A percentile compares a stretch with the other conserved stretches of the same genome.
Evolutionary conservation across 2,113 vertebrate genomes (phyloP).

Genomic region (Sialia sialis): DNA sequence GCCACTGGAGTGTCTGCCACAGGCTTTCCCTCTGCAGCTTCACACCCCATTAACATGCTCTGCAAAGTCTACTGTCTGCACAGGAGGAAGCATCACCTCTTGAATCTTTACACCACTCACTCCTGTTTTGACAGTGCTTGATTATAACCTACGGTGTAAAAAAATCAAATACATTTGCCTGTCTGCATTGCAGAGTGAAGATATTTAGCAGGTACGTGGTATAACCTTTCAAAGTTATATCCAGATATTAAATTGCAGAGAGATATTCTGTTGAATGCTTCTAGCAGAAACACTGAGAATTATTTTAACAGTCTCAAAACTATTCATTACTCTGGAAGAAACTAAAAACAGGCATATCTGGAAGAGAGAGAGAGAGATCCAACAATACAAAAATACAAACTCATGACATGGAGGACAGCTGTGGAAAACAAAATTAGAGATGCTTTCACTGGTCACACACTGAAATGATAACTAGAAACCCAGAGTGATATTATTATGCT

Average conservation of each 20-base stretch:
- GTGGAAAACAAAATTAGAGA: slow-evolving; percentile 13
- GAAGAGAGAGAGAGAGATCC: background rate
- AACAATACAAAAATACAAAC: slow-evolving; percentile 1
- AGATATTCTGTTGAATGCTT: background rate
- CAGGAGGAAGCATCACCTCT: background rate
- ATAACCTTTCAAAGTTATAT: background rate
- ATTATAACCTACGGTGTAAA: background rate
- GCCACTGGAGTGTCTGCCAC: background rate
- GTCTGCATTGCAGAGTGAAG: background rate
- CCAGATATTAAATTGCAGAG: background rate
- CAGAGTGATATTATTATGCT: background rate
- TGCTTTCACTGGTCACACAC: slow-evolving; percentile 32
- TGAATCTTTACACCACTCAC: background rate
- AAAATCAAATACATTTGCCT: background rate
- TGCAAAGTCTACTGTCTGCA: background rate
- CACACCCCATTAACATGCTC: background rate
- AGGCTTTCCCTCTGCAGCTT: background rate
- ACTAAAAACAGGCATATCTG: background rate
- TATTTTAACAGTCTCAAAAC: slow-evolving; percentile 28
- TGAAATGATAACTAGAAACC: slow-evolving; percentile 14
- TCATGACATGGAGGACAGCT: slow-evolving; percentile 3
- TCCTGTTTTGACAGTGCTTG: background rate
- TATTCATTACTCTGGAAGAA: background rate
- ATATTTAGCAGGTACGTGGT: background rate
- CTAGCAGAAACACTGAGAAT: background rate